These are phyloP conservation scores for Ambastaia sidthimunki DNA, from an alignment of 2,797 vertebrate genomes.

Conservation along the genomic window DNA sequence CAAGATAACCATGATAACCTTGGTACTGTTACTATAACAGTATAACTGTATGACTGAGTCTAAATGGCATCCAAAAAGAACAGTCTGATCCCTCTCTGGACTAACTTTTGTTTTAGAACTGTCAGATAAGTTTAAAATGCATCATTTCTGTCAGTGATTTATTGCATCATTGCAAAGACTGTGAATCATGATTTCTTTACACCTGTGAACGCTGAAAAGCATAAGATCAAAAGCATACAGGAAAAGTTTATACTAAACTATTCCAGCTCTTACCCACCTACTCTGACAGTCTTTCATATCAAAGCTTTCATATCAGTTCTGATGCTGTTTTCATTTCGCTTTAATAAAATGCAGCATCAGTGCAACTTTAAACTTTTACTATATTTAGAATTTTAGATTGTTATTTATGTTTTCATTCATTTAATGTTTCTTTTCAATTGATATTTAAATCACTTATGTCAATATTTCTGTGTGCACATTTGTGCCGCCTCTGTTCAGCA, in stretches of 20 bases:
- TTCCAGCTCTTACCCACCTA: no score
- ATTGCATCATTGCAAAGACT: neutral
- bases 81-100: neutral
- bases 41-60: neutral
- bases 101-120: neutral
- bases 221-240: neutral
- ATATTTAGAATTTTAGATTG: neutral
- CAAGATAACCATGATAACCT: constrained; percentile 23
- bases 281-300: neutral
- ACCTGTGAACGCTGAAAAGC: neutral
- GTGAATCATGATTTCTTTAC: neutral
- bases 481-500: no score
- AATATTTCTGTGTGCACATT: no score
- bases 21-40: no score
- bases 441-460: no score
- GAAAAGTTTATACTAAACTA: neutral
- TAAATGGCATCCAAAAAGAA: constrained; percentile 1
- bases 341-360: neutral
- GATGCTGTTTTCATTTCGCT: neutral
- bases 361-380: neutral
- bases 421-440: no score
- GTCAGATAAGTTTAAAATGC: neutral
- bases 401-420: neutral
- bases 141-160: neutral
- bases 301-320: neutral